Evolutionary conservation across 2,888 invertebrate genomes (phyloP).

Genomic region (Drosophila longiperda): DNA sequence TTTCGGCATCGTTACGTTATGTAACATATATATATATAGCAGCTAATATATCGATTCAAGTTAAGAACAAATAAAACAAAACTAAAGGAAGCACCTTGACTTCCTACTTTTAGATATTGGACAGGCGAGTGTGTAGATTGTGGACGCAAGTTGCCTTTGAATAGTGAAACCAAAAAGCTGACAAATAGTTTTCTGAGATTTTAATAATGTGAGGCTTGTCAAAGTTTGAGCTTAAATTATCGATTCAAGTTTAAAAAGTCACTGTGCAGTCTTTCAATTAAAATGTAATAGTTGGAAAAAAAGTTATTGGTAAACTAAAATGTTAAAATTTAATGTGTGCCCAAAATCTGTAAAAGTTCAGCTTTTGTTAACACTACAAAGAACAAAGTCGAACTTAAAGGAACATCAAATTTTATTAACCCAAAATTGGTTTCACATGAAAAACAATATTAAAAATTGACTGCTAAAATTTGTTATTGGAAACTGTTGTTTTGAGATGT

Average conservation of each 20-base stretch:
- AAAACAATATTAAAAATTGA: background rate
- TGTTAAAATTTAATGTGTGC: background rate
- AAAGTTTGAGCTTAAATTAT: conserved; percentile 46
- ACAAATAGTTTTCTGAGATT: conserved; percentile 72
- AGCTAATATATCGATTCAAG: conserved; percentile 70
- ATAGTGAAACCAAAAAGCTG: conserved; percentile 48
- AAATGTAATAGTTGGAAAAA: conserved; percentile 8
- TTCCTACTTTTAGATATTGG: conserved; percentile 6
- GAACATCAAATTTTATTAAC: background rate
- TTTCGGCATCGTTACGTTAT: conserved; percentile 59
- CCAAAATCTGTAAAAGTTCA: background rate
- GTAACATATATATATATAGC: conserved; percentile 19
- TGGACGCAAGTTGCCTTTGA: conserved; percentile 15
- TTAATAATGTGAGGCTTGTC: conserved; percentile 59
- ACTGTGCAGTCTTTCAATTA: conserved; percentile 8
- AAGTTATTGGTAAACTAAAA: conserved; percentile 19
- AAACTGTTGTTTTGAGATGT: background rate
- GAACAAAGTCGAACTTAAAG: background rate
- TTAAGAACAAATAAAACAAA: conserved; percentile 15
- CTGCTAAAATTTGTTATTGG: background rate
- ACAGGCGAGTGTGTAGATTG: conserved; percentile 2
- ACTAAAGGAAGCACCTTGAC: conserved; percentile 7
- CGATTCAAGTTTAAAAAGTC: conserved; percentile 50
- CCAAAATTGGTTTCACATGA: background rate
- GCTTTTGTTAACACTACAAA: background rate